Evolutionary conservation across 2,888 invertebrate genomes (phyloP), one percentile per base, ranked within the genome.

Genomic region (Chironomus riparius): DNA sequence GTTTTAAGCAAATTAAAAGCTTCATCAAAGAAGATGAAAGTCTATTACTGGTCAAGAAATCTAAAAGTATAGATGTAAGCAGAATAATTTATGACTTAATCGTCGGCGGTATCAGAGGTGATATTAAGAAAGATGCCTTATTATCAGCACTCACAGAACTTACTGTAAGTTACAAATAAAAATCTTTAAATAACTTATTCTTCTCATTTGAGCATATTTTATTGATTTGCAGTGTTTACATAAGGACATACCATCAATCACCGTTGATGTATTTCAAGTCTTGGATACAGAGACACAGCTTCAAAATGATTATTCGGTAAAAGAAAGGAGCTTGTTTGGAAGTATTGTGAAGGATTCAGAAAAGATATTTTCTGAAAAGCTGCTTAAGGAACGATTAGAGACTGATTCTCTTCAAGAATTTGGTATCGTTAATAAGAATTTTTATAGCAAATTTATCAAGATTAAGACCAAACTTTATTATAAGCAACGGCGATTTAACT

Each of bases 401-500:
- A 93, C 95, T 81, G 97, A 98, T 80, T 95, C 95, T 0, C 85
- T 97, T 48, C 95, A 95, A 83, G 95, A 95, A 87, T 92, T 94
- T 77, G 94, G 95, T 24, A 92, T 95, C 78, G 87, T 98, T 71
- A 95, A 95, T 82, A 92, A 92, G 82, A 92, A 90, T 79, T 95
- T 95, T 85, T 93, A 94, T 83, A 94, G 94, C 68, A 97, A 95
- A 83, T 97, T 97, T 84, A 97, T 98, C 80, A 97, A 97, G 89
- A 93, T 96, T 77, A 98, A 98, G 87, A 98, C 98, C 70, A 96
- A 97, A 85, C 86, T 98, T 81, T 98, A 97, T 84, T 99, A 98
- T 84, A 99, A 99, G 83, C 99, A 99, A 85, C 91, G 97, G 80
- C 98, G 99, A 82, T 99, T 98, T 84, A 99, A 99, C 86, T 87